Base-by-base conservation (phyloP, 2,888 invertebrate genomes). In the Metacarcinus magister region DNA sequence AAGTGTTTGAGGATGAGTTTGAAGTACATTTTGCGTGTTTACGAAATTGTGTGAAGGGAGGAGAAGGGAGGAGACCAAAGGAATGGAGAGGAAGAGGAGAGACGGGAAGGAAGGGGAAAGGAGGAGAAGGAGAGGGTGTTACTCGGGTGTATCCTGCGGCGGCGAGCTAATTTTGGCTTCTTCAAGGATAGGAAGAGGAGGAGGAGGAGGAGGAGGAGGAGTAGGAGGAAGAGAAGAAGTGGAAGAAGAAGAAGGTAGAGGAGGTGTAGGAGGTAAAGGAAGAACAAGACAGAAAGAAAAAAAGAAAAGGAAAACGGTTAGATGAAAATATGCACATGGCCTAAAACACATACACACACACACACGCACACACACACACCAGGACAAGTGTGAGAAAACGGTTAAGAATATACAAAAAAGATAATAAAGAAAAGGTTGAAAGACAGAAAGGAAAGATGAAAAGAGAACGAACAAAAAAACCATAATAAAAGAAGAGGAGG, bases 351-450 rank as follows among this genome's bases (percentile, higher is more conserved):
- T n/a, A 67, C 67, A 67, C 67, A 67, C 67, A 67, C 67, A 67
- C 67, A 67, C 67, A 67, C 67, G n/a, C 67, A 67, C 67, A 67
- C 67, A 67, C 67, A 67, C 67, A 67, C 67, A 67, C 60, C 13
- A 60, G 19, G 10, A 46, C 46, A 46, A 46, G 4, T 10, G 4
- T 4, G 10, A 46, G 46, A 46, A 46, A 10, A 16, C 54, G 54
- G 67, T 67, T 67, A n/a, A 67, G 67, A 54, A 54, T 13, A n/a
- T 5, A 67, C n/a, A 67, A 67, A 67, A 2, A 67, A 67, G 2
- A 67, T 67, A 67, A 67, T 23, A 67, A n/a, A 5, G 5, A 3
- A 67, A 23, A 67, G 7, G 5, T n/a, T 23, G 19, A n/a, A 1
- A 67, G n/a, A 67, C 8, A 54, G 54, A 13, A 54, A 13, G 54